Percentiles rank a stretch among this genome's conserved stretches.
Conservation (phyloP, 2,888 invertebrate species). For the Yponomeuta malinellus region DNA sequence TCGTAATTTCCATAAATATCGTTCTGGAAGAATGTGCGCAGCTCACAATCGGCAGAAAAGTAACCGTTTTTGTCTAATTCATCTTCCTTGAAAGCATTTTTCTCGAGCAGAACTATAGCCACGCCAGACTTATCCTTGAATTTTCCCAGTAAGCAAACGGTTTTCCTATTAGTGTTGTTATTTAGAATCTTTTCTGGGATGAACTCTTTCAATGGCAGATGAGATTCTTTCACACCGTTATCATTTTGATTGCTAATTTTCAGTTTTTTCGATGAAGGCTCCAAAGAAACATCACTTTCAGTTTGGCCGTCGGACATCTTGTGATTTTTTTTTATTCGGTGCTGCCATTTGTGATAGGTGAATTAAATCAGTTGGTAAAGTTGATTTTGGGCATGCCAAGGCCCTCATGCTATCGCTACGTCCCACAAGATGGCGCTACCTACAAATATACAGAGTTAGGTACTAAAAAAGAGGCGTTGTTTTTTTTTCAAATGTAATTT, state of each 20-base stretch:
- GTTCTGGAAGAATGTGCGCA: conserved; percentile 83
- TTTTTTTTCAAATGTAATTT: too few relatives aligned
- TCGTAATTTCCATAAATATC: conserved; percentile 91
- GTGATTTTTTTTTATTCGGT: conserved; percentile 26
- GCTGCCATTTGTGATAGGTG: too few relatives aligned
- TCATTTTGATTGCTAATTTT: conserved; percentile 58
- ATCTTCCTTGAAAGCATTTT: conserved; percentile 84
- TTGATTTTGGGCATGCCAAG: too few relatives aligned
- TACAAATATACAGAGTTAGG: too few relatives aligned
- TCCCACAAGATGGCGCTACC: too few relatives aligned
- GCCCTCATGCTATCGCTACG: too few relatives aligned
- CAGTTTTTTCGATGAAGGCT: conserved; percentile 55
- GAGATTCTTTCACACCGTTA: conserved; percentile 43
- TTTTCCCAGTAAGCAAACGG: conserved; percentile 81
- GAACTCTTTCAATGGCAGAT: conserved; percentile 79
- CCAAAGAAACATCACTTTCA: conserved; percentile 45
- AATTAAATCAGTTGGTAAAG: too few relatives aligned
- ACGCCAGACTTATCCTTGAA: conserved; percentile 78
- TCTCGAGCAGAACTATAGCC: conserved; percentile 87
- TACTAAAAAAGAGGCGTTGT: too few relatives aligned
- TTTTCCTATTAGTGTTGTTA: conserved; percentile 84
- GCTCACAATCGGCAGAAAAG: conserved; percentile 76
- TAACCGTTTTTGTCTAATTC: conserved; percentile 73
- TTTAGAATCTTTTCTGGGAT: conserved; percentile 79
- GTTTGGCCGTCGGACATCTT: conserved; percentile 64